A percentile compares a stretch with the other conserved stretches of the same genome.
These are phyloP conservation scores for Theristicus caerulescens DNA, from an alignment of 2,113 vertebrate genomes.

Conservation along the genomic window DNA sequence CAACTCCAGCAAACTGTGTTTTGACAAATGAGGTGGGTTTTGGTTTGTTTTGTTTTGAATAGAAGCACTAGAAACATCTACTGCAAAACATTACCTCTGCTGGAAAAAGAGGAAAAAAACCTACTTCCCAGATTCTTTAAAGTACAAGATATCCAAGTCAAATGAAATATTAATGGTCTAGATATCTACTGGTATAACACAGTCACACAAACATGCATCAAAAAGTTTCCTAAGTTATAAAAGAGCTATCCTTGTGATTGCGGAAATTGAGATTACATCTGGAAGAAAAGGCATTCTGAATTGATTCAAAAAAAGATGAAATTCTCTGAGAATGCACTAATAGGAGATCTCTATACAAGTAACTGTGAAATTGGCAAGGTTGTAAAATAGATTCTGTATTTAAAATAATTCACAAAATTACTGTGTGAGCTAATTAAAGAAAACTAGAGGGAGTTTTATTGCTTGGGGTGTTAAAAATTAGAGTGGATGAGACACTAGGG, in stretches of 20 bases:
- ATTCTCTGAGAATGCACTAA: background rate
- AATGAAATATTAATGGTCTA: conserved; percentile 21
- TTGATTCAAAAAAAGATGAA: background rate
- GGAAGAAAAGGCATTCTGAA: background rate
- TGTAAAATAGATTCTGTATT: conserved; percentile 27
- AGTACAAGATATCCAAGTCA: background rate
- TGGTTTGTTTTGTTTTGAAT: background rate
- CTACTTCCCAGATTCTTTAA: background rate
- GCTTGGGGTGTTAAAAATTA: conserved; percentile 35
- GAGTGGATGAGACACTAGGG: conserved; percentile 27
- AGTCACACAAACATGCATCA: conserved; percentile 14
- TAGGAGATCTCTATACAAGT: background rate
- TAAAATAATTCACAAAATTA: conserved; percentile 54
- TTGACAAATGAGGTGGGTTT: background rate
- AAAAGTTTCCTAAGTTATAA: background rate
- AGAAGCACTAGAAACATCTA: background rate
- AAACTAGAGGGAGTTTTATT: conserved; percentile 34
- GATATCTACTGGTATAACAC: background rate
- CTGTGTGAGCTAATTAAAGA: conserved; percentile 43
- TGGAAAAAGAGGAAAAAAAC: background rate
- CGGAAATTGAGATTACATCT: background rate
- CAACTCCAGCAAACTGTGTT: background rate
- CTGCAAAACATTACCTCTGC: background rate
- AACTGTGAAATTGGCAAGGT: conserved; percentile 9
- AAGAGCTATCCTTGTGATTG: background rate